Percentiles rank a stretch among this genome's conserved stretches.
Evolutionary conservation across 2,888 invertebrate species (phyloP).

Genomic region (Zootermopsis nevadensis): DNA sequence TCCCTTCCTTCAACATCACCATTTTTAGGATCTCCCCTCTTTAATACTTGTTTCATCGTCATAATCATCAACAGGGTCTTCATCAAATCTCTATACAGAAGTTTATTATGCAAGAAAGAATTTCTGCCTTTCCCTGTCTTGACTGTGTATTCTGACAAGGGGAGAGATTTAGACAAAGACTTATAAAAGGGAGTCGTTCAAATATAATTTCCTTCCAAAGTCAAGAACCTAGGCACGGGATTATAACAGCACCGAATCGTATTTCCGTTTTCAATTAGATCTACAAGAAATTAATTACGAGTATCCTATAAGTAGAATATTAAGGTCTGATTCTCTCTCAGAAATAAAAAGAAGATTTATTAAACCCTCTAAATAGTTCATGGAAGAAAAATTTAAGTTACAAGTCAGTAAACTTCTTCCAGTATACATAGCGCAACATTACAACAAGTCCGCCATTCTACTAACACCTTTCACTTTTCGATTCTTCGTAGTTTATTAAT

Average conservation of each 20-base stretch:
- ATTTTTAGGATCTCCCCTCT: not conserved
- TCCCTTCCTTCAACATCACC: slow-evolving; percentile 31
- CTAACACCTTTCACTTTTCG: no score
- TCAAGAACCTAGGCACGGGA: not conserved
- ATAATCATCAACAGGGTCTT: slow-evolving; percentile 1
- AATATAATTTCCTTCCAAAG: not conserved
- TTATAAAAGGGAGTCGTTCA: not conserved
- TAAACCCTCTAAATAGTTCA: not conserved
- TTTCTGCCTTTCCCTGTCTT: not conserved
- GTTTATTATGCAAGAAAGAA: slow-evolving; percentile 1
- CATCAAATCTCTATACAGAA: slow-evolving; percentile 37
- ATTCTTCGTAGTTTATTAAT: no score
- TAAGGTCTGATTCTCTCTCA: not conserved
- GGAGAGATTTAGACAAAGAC: not conserved
- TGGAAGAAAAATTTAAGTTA: no score
- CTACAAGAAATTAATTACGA: slow-evolving; percentile 6
- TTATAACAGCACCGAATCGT: not conserved
- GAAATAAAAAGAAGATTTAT: not conserved
- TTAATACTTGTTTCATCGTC: slow-evolving; percentile 20
- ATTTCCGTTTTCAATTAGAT: not conserved
- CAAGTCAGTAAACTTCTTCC: no score
- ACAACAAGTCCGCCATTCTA: no score
- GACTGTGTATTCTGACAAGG: not conserved
- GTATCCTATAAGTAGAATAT: not conserved
- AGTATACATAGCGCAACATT: no score